Evolutionary conservation across 2,113 vertebrate genomes (phyloP), one percentile per base, ranked within the genome.

Genomic region (Equus quagga): DNA sequence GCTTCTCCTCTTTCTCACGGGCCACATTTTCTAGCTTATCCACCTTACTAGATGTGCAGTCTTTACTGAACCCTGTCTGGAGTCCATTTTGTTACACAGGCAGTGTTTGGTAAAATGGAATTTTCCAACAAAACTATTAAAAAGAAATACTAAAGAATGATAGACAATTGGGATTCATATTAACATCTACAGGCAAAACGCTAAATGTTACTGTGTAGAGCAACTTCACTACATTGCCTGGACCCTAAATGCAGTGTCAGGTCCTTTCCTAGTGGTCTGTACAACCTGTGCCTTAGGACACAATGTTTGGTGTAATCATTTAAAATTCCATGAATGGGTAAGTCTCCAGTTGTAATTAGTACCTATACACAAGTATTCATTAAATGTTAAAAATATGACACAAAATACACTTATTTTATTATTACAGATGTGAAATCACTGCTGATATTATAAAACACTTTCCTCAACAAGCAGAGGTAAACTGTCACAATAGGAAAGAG

Each of bases 81-180:
- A 41, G 24, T 44, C 28, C 41, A 78, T 72, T 89, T 81, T 86
- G 82, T 86, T 91, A 96, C 49, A 91, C 3, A 72, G 21, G 67
- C 33, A 75, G 41, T 67, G 92, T 80, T 76, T 92, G 75, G 46
- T 51, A 60, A 96, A 86, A 83, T 44, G 49, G 58, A 10, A 95
- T 87, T 92, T 89, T 72, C 82, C 31, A 95, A 78, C 60, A 86
- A 85, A 90, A 86, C 31, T 78, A 89, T 62, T 85, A 70, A 87
- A 82, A 85, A 60, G 15, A 80, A 95, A 95, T 60, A 54, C 17
- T 72, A 76, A 96, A 82, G 78, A 86, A 89, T 73, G 23, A 70
- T 14, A 80, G 51, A 26, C 41, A 69, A n/a, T 10, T 84, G 44
- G 65, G 9, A 80, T 78, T 62, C 36, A 87, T 51, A n/a, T 28